Evolutionary conservation across 2,888 invertebrate species (phyloP).

Genomic region (Sarcophaga rosellei): DNA sequence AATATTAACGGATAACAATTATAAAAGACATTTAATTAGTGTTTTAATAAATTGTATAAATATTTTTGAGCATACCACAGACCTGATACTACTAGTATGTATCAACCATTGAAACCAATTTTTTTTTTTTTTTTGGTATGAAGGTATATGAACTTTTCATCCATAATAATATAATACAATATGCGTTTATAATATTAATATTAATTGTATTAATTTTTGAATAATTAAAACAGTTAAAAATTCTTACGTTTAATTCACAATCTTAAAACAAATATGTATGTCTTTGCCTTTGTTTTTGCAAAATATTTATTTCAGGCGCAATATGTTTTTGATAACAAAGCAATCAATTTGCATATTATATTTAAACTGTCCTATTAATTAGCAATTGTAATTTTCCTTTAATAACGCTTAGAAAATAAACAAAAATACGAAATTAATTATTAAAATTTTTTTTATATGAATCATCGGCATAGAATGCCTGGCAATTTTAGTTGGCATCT

Average conservation of each 20-base stretch:
- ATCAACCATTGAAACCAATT: background rate
- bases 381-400: background rate
- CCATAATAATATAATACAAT: too few relatives aligned
- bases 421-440: background rate
- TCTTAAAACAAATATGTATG: background rate
- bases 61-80: background rate
- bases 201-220: background rate
- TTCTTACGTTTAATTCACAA: background rate
- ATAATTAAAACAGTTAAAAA: background rate
- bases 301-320: conserved; percentile 25
- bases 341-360: background rate
- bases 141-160: too few relatives aligned
- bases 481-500: too few relatives aligned
- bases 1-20: background rate
- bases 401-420: background rate
- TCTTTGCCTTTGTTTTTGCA: background rate
- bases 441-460: background rate
- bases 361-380: conserved; percentile 1
- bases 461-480: background rate
- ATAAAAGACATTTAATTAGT: background rate
- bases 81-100: background rate
- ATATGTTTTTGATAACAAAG: background rate
- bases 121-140: background rate
- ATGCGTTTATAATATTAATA: background rate
- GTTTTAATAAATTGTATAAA: background rate